Percentiles rank a stretch among this genome's conserved stretches.
phyloP scores from a whole-genome alignment of 2,888 invertebrate genomes.

The Resseliella maxima region DNA sequence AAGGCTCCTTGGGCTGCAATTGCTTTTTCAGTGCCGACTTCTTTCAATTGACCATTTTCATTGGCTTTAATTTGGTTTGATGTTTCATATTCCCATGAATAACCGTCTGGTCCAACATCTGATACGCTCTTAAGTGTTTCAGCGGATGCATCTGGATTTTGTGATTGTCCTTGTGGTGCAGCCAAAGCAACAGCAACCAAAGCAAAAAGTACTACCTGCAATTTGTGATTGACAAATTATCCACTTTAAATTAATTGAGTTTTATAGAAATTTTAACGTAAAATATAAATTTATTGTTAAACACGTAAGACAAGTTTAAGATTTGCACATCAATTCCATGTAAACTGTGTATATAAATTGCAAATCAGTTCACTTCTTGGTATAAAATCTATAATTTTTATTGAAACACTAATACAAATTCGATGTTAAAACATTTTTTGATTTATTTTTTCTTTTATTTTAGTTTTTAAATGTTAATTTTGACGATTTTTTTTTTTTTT shows the following conservation, averaged over 20 bases:
- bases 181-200: background rate
- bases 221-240: background rate
- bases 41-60: slow-evolving; percentile 73
- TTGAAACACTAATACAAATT: too few species aligned
- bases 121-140: background rate
- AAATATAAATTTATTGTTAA: too few species aligned
- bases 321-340: background rate
- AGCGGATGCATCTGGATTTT: slow-evolving; percentile 58
- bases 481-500: too few species aligned
- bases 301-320: background rate
- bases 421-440: too few species aligned
- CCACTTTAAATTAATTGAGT: too few species aligned
- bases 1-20: slow-evolving; percentile 71
- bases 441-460: too few species aligned
- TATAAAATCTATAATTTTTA: background rate
- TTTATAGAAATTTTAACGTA: too few species aligned
- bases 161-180: slow-evolving; percentile 57
- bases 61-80: slow-evolving; percentile 74
- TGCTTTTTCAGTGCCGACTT: slow-evolving; percentile 68
- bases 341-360: background rate
- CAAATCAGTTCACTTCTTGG: background rate
- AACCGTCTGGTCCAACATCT: background rate
- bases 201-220: background rate
- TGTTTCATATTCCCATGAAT: background rate
- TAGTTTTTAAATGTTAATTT: too few species aligned